phyloP scores from a whole-genome alignment of 2,113 vertebrate genomes.

The Proterorhinus semilunaris region DNA sequence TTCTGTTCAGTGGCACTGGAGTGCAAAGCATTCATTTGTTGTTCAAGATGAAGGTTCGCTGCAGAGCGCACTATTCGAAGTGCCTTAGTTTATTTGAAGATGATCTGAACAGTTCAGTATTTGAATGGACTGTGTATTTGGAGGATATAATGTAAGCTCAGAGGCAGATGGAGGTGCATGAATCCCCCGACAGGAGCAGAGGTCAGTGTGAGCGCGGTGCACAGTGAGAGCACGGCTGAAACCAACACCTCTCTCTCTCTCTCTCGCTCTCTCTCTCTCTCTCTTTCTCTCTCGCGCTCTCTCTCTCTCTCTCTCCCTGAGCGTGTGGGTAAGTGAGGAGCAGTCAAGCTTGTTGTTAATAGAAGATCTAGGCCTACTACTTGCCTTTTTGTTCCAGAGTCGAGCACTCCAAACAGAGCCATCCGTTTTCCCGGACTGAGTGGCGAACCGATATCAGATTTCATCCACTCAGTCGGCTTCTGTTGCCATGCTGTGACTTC shows the following conservation, averaged over 20 bases:
- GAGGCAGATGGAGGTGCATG: slow-evolving; percentile 64
- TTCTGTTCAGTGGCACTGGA: no score
- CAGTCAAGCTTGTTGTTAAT: slow-evolving; percentile 51
- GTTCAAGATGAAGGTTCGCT: no score
- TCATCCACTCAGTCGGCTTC: no score
- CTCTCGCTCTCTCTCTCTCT: neutral
- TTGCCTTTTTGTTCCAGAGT: neutral
- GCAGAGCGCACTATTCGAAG: no score
- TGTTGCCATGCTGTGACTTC: no score
- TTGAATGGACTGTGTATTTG: neutral
- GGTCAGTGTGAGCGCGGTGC: slow-evolving; percentile 58
- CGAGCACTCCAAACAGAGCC: no score
- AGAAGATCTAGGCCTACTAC: slow-evolving; percentile 31
- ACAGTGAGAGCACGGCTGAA: slow-evolving; percentile 38
- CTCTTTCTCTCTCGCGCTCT: neutral
- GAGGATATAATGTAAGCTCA: slow-evolving; percentile 17
- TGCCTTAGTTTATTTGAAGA: slow-evolving; percentile 3
- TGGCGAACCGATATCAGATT: no score
- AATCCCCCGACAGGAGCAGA: slow-evolving; percentile 46
- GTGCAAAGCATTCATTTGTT: no score
- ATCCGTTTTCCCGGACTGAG: no score
- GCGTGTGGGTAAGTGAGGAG: slow-evolving; percentile 52
- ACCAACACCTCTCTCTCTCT: slow-evolving; percentile 48
- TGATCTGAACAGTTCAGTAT: slow-evolving; percentile 7
- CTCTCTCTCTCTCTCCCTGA: neutral